Evolutionary conservation across 1,140 invertebrate species (phyloP).

Genomic region (Asbolus verrucosus): DNA sequence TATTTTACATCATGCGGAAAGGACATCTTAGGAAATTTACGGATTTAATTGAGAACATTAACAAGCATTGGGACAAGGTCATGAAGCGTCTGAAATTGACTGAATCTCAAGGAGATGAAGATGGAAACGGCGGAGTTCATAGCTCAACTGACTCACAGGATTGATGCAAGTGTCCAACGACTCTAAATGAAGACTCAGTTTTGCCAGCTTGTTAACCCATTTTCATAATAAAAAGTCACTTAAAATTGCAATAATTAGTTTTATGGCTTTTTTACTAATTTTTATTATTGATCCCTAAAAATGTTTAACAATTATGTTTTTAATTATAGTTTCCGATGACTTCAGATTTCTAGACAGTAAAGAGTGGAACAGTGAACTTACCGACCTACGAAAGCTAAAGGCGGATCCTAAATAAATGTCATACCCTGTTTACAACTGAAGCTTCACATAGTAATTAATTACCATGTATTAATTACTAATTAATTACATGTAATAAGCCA

Average conservation of each 20-base stretch:
- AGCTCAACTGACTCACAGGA: constrained; percentile 15
- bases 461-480: too few relatives aligned
- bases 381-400: too few relatives aligned
- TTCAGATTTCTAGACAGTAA: too few relatives aligned
- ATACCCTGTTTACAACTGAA: not conserved
- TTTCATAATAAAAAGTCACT: not conserved
- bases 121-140: not conserved
- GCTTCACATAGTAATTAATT: not conserved
- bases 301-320: too few relatives aligned
- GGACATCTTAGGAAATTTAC: constrained; percentile 53
- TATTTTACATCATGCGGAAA: constrained; percentile 51
- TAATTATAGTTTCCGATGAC: too few relatives aligned
- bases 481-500: not conserved
- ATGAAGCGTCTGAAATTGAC: constrained; percentile 50
- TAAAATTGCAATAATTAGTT: not conserved
- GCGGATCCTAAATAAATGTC: too few relatives aligned
- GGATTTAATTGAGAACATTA: constrained; percentile 53
- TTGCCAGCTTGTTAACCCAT: not conserved
- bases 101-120: constrained; percentile 15
- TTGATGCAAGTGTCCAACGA: constrained; percentile 21
- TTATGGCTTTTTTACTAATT: too few relatives aligned
- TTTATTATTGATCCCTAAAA: too few relatives aligned
- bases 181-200: constrained; percentile 5
- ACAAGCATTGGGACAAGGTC: constrained; percentile 52
- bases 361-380: too few relatives aligned